A percentile compares a stretch with the other conserved stretches of the same genome.
Evolutionary conservation across 2,113 vertebrate genomes (phyloP).

Genomic region (Cyanoramphus novaezelandiae): DNA sequence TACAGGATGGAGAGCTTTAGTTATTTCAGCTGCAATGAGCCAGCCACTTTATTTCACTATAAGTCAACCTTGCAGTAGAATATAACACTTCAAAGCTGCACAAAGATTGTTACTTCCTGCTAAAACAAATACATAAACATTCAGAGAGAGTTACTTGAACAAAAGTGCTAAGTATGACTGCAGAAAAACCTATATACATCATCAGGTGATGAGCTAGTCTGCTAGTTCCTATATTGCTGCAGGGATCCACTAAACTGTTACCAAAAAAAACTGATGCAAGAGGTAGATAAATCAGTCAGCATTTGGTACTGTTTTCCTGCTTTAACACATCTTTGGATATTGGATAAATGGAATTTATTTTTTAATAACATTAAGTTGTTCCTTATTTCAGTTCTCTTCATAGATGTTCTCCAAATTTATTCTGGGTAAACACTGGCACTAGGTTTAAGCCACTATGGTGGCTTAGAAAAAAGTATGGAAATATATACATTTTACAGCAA

Average conservation of each 20-base stretch:
- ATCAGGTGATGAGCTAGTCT: background rate
- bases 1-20: background rate
- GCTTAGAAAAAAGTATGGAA: background rate
- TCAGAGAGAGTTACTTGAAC: background rate
- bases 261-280: background rate
- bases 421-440: background rate
- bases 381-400: background rate
- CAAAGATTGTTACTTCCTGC: background rate
- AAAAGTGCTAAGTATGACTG: background rate
- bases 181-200: background rate
- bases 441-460: background rate
- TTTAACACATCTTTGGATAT: background rate
- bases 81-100: background rate
- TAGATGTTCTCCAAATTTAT: background rate
- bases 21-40: background rate
- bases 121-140: background rate
- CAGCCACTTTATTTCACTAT: background rate
- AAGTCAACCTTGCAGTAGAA: background rate
- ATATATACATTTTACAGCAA: fast-evolving
- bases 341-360: background rate
- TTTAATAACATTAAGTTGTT: background rate
- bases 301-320: background rate
- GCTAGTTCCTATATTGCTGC: background rate
- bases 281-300: background rate
- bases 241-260: background rate